These are phyloP conservation scores for Myripristis murdjan DNA, from an alignment of 2,797 vertebrate genomes.

Conservation along the genomic window DNA sequence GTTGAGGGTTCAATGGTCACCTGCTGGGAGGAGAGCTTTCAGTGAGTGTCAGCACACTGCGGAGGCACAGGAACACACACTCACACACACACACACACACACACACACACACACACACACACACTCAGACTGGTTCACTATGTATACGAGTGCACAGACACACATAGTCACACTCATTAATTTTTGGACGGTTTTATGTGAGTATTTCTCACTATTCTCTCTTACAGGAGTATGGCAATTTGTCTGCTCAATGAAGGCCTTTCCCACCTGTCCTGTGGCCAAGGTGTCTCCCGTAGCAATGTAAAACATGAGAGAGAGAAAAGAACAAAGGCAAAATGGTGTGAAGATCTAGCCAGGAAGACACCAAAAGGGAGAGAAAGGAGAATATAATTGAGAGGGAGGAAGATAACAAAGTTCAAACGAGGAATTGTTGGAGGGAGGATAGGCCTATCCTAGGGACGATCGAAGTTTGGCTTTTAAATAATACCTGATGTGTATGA, in stretches of 20 bases:
- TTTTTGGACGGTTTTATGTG: background rate
- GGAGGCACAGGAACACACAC: background rate
- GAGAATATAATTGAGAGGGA: background rate
- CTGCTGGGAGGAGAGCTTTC: slow-evolving; percentile 59
- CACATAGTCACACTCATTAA: background rate
- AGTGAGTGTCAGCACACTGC: slow-evolving; percentile 27
- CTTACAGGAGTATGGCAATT: background rate
- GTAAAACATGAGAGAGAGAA: slow-evolving; percentile 27
- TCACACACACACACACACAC: background rate
- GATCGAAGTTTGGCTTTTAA: background rate
- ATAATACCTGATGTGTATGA: too few species aligned
- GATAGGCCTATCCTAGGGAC: too few species aligned
- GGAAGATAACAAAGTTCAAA: background rate
- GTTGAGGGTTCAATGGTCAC: slow-evolving; percentile 80
- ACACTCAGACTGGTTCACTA: too few species aligned
- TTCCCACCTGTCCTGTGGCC: slow-evolving; percentile 10
- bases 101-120: background rate
- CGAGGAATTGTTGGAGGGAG: background rate
- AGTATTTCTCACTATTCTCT: background rate
- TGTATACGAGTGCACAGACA: background rate
- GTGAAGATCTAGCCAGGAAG: slow-evolving; percentile 12
- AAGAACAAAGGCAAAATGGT: background rate
- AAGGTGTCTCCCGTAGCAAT: background rate
- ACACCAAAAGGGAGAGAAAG: slow-evolving; percentile 1
- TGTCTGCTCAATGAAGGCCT: background rate